These are phyloP conservation scores for Hormiphora californensis DNA, from an alignment of 37 sponge, comb jelly and placozoan species.

Conservation along the genomic window DNA sequence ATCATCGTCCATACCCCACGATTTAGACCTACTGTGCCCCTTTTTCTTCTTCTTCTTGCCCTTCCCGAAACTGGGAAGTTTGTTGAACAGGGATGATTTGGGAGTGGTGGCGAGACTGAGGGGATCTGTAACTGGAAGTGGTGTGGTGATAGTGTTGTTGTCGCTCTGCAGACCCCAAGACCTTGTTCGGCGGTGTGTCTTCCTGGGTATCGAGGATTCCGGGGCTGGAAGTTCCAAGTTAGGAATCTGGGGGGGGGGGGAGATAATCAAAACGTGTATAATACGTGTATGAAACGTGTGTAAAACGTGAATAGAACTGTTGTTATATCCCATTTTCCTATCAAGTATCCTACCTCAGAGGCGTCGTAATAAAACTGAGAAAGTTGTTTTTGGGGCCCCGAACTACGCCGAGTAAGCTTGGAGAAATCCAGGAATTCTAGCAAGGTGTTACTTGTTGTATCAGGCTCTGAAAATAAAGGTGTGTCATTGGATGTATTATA, in stretches of 20 bases:
- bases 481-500: too few relatives aligned
- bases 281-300: too few relatives aligned
- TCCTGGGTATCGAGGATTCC: neutral
- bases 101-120: neutral
- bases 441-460: neutral
- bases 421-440: neutral
- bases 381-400: too few relatives aligned
- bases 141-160: neutral
- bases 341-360: neutral
- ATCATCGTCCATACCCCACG: too few relatives aligned
- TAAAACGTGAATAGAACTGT: too few relatives aligned
- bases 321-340: too few relatives aligned
- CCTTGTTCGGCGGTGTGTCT: conserved; percentile 7
- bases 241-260: neutral
- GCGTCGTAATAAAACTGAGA: conserved; percentile 16
- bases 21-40: neutral
- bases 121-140: too few relatives aligned
- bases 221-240: conserved; percentile 17
- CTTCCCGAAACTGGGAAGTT: conserved; percentile 43
- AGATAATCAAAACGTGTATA: too few relatives aligned
- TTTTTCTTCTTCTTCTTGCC: conserved; percentile 45
- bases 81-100: neutral
- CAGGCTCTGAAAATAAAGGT: too few relatives aligned
- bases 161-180: neutral
- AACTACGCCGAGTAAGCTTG: neutral